These are phyloP conservation scores for Poeciliopsis turrubarensis DNA, from an alignment of 2,113 vertebrate genomes.

Conservation along the genomic window DNA sequence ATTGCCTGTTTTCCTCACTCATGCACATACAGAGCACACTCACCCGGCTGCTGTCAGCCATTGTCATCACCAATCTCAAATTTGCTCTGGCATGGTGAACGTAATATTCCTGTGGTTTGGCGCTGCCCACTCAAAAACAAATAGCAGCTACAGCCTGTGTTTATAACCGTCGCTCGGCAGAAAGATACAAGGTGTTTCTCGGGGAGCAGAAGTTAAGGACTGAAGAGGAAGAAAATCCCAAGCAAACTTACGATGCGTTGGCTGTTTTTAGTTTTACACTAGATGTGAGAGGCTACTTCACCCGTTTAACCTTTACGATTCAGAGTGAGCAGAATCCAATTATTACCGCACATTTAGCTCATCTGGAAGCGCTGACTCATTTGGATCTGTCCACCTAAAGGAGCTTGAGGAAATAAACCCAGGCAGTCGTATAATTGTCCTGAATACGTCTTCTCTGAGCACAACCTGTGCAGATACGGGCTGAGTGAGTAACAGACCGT, in stretches of 20 bases:
- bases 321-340: slow-evolving; percentile 9
- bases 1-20: slow-evolving; percentile 32
- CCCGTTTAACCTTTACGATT: slow-evolving; percentile 23
- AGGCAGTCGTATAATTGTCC: slow-evolving; percentile 44
- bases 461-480: slow-evolving; percentile 56
- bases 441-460: slow-evolving; percentile 32
- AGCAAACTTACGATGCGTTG: not conserved
- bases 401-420: slow-evolving; percentile 27
- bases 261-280: slow-evolving; percentile 14
- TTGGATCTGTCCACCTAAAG: slow-evolving; percentile 6
- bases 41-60: slow-evolving; percentile 36
- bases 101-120: slow-evolving; percentile 64
- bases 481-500: slow-evolving; percentile 11
- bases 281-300: slow-evolving; percentile 31
- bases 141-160: slow-evolving; percentile 50
- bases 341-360: not conserved
- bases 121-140: slow-evolving; percentile 67
- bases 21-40: slow-evolving; percentile 12
- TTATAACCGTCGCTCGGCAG: slow-evolving; percentile 50
- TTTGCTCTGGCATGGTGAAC: slow-evolving; percentile 61
- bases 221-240: not conserved
- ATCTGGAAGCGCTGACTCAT: slow-evolving; percentile 50
- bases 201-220: slow-evolving; percentile 10
- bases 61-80: slow-evolving; percentile 65
- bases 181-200: slow-evolving; percentile 50